These are phyloP conservation scores for Eutolmus rufibarbis DNA, from an alignment of 2,888 invertebrate species.

Conservation along the genomic window DNA sequence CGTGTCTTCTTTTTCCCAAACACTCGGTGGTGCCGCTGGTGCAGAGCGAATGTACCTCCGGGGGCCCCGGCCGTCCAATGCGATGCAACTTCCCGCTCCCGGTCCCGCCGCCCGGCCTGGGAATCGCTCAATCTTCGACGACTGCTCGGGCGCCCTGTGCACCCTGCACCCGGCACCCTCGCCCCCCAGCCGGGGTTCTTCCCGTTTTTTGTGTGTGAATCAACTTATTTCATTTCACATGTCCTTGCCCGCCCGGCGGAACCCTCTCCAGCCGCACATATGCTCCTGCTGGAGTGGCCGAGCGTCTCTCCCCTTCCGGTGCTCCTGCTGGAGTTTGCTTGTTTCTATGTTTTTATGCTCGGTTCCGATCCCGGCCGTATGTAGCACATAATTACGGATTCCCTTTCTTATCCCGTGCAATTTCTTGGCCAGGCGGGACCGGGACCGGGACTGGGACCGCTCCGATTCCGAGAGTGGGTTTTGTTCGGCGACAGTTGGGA, in stretches of 20 bases:
- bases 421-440: neutral
- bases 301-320: neutral
- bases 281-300: neutral
- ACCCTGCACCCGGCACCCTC: neutral
- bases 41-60: neutral
- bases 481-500: neutral
- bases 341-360: neutral
- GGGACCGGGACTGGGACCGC: neutral
- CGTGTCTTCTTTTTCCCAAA: conserved; percentile 5
- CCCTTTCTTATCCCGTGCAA: conserved; percentile 19
- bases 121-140: conserved; percentile 2
- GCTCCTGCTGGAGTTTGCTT: neutral
- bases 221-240: conserved; percentile 15
- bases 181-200: neutral
- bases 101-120: neutral
- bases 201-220: neutral
- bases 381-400: conserved; percentile 16
- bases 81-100: neutral
- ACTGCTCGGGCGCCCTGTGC: neutral
- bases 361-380: neutral
- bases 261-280: neutral
- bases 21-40: neutral
- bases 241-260: neutral
- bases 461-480: neutral
- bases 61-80: neutral